phyloP scores from a whole-genome alignment of 2,113 vertebrate genomes.

The Empidonax alnorum region DNA sequence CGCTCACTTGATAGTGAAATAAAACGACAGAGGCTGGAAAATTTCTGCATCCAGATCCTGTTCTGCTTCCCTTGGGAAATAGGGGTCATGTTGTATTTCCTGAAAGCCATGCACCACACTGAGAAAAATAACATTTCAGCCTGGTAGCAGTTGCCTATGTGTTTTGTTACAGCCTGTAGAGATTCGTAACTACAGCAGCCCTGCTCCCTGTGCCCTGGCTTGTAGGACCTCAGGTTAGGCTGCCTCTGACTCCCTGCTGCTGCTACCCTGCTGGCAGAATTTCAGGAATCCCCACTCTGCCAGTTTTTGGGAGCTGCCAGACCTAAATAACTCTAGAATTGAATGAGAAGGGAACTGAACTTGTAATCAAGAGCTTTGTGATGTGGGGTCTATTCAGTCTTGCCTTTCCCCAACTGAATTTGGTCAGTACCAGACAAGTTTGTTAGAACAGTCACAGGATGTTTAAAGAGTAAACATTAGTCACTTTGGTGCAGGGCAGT shows the following conservation, averaged over 20 bases:
- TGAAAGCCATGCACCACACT: background rate
- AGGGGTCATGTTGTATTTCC: background rate
- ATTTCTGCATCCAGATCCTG: background rate
- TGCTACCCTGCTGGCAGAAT: background rate
- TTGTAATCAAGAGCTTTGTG: background rate
- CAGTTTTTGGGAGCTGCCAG: background rate
- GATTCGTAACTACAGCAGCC: background rate
- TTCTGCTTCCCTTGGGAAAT: background rate
- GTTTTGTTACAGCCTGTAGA: background rate
- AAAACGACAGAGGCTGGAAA: background rate
- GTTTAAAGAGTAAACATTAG: conserved; percentile 44
- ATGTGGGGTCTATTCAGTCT: background rate
- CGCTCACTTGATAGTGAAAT: background rate
- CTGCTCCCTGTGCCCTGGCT: background rate
- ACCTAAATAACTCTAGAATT: background rate
- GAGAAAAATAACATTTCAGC: background rate
- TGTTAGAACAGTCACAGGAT: background rate
- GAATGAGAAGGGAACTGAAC: background rate
- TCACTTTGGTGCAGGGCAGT: background rate
- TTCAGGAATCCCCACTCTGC: background rate
- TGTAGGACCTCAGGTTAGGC: background rate
- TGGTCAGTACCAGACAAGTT: background rate
- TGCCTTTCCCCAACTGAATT: background rate
- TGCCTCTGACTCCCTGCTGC: background rate
- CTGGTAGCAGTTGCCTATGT: background rate